Percentiles rank a stretch among this genome's conserved stretches.
Conservation (phyloP, 2,113 vertebrate species). For the Pelmatolapia mariae region DNA sequence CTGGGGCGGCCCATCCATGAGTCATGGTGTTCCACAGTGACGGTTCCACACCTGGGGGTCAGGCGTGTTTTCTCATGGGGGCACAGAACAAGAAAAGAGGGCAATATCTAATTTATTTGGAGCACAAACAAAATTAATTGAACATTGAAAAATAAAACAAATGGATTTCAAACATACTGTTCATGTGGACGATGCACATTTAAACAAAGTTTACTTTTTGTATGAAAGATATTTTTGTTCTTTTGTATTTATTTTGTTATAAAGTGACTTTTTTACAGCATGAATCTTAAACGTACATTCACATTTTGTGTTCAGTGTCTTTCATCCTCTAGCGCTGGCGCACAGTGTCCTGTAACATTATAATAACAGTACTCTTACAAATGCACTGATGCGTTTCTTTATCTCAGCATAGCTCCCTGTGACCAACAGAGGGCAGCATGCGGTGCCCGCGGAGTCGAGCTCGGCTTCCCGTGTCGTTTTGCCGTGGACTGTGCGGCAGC, state of each 20-base stretch:
- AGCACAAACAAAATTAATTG: not conserved
- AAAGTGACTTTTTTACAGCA: not conserved
- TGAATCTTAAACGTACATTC: not conserved
- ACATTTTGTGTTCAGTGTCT: not conserved
- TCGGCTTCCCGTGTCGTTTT: not conserved
- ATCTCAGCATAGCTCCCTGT: not conserved
- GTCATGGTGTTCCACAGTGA: not conserved
- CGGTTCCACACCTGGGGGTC: not conserved
- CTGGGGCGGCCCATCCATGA: not conserved
- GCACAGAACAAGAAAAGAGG: accelerated
- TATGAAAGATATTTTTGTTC: not conserved
- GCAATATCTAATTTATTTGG: not conserved
- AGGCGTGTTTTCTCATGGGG: not conserved
- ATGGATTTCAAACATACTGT: accelerated
- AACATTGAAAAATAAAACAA: not conserved
- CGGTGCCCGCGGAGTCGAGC: not conserved
- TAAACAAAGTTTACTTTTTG: not conserved
- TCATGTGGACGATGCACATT: not conserved
- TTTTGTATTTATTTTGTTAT: not conserved
- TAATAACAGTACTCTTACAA: not conserved
- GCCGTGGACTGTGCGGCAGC: not conserved
- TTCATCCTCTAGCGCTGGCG: not conserved
- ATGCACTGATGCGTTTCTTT: not conserved
- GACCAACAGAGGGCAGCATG: not conserved
- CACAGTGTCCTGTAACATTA: not conserved